phyloP scores from a whole-genome alignment of 2,797 vertebrate species.

The Leptoclinus maculatus region DNA sequence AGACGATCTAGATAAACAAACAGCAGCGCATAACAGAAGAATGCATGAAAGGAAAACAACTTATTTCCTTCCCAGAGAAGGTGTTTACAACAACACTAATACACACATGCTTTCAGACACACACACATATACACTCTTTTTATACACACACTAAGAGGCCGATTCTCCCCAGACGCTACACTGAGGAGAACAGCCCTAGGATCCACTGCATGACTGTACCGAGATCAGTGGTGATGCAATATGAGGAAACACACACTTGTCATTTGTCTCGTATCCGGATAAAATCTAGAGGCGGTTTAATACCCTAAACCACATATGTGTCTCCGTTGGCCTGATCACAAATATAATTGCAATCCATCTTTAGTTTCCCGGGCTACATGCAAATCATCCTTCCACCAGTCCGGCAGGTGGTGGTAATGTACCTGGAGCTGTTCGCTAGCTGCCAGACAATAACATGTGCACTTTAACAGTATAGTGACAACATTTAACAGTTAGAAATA shows the following conservation, averaged over 20 bases:
- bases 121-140: constrained; percentile 3
- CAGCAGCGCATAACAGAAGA: constrained; percentile 16
- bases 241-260: constrained; percentile 52
- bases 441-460: background rate
- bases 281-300: background rate
- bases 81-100: constrained; percentile 36
- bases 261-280: background rate
- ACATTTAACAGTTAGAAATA: background rate
- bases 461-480: background rate
- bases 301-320: background rate
- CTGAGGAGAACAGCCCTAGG: constrained; percentile 65
- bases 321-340: background rate
- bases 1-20: constrained; percentile 64
- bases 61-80: constrained; percentile 35
- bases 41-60: constrained; percentile 38
- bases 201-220: constrained; percentile 37
- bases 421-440: background rate
- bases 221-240: constrained; percentile 75
- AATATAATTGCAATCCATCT: background rate
- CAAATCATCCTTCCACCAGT: background rate
- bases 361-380: background rate
- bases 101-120: constrained; percentile 10
- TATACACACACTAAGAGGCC: constrained; percentile 34
- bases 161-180: constrained; percentile 55
- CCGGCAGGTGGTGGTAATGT: background rate